Evolutionary conservation across 2,797 vertebrate genomes (phyloP).

Genomic region (Dryobates pubescens): DNA sequence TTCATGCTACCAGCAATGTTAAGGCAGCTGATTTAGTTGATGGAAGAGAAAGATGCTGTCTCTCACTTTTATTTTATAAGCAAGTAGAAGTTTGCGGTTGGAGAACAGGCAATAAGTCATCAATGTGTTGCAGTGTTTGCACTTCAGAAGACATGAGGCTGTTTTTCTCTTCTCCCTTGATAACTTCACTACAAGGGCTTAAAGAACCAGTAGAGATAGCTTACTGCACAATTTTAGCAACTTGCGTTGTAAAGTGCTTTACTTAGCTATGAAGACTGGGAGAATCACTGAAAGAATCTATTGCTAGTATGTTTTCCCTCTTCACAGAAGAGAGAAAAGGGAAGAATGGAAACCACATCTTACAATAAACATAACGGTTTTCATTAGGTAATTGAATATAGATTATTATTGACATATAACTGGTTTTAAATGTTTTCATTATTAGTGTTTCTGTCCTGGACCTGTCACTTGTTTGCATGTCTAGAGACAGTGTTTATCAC

Average conservation of each 20-base stretch:
- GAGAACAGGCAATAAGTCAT: neutral
- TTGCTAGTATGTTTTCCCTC: neutral
- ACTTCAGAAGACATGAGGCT: neutral
- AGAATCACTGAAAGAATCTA: neutral
- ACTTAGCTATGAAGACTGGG: neutral
- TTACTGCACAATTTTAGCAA: neutral
- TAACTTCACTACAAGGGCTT: neutral
- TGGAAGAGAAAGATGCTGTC: neutral
- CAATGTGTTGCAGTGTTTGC: neutral
- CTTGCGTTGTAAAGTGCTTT: neutral
- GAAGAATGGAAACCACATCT: neutral
- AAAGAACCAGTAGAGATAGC: neutral
- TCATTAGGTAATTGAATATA: neutral
- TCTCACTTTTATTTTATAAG: neutral
- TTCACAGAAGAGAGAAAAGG: neutral
- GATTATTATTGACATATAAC: neutral
- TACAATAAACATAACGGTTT: neutral
- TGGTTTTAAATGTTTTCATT: neutral
- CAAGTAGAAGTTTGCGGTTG: neutral
- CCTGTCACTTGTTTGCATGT: slow-evolving; percentile 36
- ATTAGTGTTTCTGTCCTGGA: neutral
- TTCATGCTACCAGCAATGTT: neutral
- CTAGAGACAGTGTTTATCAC: slow-evolving; percentile 58
- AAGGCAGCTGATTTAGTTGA: neutral
- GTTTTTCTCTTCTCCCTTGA: slow-evolving; percentile 1